Evolutionary conservation across 2,797 vertebrate genomes (phyloP), one percentile per base, ranked within the genome.

Genomic region (Halcyon badia): DNA sequence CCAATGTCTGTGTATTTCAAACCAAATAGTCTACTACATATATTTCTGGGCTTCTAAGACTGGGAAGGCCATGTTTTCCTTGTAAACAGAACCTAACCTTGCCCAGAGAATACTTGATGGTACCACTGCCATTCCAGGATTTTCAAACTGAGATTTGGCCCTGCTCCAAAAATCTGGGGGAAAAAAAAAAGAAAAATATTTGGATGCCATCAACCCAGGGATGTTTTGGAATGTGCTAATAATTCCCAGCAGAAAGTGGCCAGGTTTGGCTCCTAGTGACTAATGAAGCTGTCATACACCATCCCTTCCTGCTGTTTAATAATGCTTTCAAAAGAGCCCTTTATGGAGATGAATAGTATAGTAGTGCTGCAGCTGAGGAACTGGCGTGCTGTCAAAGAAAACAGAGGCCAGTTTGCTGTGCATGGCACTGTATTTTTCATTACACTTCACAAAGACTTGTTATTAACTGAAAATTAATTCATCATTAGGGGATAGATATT

Each of bases 241-340:
- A 97, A 97, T 97, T 98, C 98, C 97, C 97, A 94, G 87, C 94
- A 98, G 97, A 98, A 97, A 95, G 88, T 88, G 80, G 91, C 90
- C 97, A 91, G 95, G 93, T 98, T 98, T 97, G 96, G 88, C 93
- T 97, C 46, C 82, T 96, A 93, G 87, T 98, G 97, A 98, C 97
- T 98, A 98, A 98, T 97, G 98, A 97, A 97, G 96, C 98, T 97
- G 97, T 98, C 98, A 97, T 94, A 92, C 80, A 83, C 95, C 77
- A 95, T 94, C 95, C 83, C 90, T 97, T 97, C 98, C 98, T 30
- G 95, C 97, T 98, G 98, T 94, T 98, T 97, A 97, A 97, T 97
- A 97, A 97, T 26, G 79, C 96, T 94, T 97, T 97, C 31, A 48
- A 96, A 96, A 97, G 91, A 91, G 56, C 28, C 33, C 97, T 96